These are phyloP conservation scores for Panthera tigris DNA, from an alignment of 2,113 vertebrate genomes.

Conservation along the genomic window DNA sequence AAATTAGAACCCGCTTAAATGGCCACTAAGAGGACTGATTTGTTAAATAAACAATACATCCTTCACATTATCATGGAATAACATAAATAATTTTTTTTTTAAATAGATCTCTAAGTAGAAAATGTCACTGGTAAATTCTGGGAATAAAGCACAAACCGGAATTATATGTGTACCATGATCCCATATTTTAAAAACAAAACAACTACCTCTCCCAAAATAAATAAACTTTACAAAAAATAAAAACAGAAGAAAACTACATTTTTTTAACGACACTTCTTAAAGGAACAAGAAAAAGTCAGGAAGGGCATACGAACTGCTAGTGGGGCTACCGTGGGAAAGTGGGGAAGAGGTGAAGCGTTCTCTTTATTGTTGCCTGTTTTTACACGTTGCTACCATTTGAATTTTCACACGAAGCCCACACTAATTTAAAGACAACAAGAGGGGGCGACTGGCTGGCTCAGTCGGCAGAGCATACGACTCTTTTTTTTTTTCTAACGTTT, in stretches of 20 bases:
- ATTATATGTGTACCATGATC: background rate
- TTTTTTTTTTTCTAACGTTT: too few relatives aligned
- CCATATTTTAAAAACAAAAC: background rate
- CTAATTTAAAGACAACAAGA: background rate
- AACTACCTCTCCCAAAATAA: background rate
- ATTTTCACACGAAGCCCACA: background rate
- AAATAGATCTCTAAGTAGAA: background rate
- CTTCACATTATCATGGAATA: constrained; percentile 3
- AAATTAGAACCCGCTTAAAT: background rate
- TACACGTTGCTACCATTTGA: background rate
- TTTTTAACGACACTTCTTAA: background rate
- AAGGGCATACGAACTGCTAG: background rate
- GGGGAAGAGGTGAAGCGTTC: background rate
- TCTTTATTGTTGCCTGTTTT: background rate
- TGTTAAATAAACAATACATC: background rate
- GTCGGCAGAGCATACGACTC: background rate
- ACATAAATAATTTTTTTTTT: background rate
- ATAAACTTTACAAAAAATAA: too few relatives aligned
- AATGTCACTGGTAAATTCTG: background rate
- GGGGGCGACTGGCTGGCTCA: background rate
- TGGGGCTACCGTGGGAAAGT: background rate
- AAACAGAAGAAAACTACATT: background rate
- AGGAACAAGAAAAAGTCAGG: background rate
- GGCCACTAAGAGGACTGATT: background rate
- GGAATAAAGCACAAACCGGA: background rate